These are phyloP conservation scores for Tenthredo notha DNA, from an alignment of 2,888 invertebrate species.

Conservation along the genomic window DNA sequence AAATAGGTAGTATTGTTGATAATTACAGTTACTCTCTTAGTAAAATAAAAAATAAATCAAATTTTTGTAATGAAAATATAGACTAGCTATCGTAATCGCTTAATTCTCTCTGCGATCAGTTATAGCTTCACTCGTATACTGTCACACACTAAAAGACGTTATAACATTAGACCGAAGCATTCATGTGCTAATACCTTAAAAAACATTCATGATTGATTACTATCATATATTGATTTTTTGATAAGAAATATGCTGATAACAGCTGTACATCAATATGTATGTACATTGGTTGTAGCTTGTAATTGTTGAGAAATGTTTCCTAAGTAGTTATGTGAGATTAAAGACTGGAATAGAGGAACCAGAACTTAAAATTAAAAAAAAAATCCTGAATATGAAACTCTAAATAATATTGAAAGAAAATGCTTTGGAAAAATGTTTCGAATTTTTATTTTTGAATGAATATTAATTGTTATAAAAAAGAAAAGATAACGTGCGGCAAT, in stretches of 20 bases:
- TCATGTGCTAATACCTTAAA: neutral
- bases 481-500: neutral
- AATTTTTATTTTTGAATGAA: neutral
- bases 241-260: slow-evolving; percentile 24
- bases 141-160: neutral
- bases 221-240: slow-evolving; percentile 27
- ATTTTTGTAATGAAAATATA: neutral
- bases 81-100: neutral
- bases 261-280: neutral
- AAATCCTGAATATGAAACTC: neutral
- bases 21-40: neutral
- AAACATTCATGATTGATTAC: neutral
- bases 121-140: neutral
- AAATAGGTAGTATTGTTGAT: neutral
- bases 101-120: neutral
- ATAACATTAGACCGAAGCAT: neutral
- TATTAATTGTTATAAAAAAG: neutral
- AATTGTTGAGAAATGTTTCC: neutral
- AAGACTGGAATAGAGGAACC: neutral
- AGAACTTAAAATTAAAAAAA: neutral
- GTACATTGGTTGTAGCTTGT: neutral
- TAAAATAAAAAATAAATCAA: neutral
- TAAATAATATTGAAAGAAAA: neutral
- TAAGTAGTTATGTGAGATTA: neutral
- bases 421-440: neutral